Conservation (phyloP, 2,797 vertebrate genomes). For the Micropoecilia bifurca region DNA sequence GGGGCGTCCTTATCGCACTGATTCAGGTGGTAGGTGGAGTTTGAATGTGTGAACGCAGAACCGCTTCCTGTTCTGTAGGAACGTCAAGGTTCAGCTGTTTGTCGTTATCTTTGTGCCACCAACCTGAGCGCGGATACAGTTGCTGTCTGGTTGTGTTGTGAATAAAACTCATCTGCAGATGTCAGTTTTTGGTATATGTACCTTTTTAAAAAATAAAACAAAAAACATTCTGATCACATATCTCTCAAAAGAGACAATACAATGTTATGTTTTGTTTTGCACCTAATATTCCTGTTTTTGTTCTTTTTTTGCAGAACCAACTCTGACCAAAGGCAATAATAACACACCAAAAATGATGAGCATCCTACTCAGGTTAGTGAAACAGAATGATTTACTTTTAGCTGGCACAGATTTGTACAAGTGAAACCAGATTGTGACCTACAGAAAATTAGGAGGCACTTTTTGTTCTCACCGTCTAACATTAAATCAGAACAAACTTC, state of each 20-base stretch:
- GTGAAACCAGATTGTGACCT: background rate
- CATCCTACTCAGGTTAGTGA: conserved; percentile 17
- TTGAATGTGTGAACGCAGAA: background rate
- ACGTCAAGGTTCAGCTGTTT: background rate
- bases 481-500: no score
- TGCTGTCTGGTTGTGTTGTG: background rate
- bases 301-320: background rate
- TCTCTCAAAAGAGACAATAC: no score
- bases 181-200: background rate
- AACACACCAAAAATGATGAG: conserved; percentile 7
- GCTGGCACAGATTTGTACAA: background rate
- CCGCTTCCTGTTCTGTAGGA: background rate
- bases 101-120: background rate
- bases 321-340: background rate
- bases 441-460: background rate
- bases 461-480: no score
- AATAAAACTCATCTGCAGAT: background rate
- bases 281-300: background rate
- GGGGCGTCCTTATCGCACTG: background rate
- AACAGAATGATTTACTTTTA: background rate
- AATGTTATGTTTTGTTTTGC: background rate
- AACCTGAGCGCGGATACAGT: background rate
- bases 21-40: background rate
- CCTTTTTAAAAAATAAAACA: background rate
- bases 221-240: no score